Percentiles rank a stretch among this genome's conserved stretches.
These are phyloP conservation scores for Tokudaia muenninki DNA, from an alignment of 2,797 vertebrate species.

Conservation along the genomic window DNA sequence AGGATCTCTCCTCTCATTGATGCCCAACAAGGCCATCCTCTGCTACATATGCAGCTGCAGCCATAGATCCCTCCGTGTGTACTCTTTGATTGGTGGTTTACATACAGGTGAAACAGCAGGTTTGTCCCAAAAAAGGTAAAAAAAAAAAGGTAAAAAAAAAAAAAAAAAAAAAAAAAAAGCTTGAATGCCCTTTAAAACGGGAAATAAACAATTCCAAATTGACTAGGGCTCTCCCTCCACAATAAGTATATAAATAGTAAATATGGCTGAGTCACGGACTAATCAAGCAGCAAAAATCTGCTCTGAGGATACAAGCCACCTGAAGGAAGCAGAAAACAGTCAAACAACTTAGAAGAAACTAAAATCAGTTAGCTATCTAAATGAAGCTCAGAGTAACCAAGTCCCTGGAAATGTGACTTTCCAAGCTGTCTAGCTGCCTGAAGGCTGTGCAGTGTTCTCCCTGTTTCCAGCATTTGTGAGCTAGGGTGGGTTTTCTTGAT, in stretches of 20 bases:
- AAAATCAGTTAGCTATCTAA: background rate
- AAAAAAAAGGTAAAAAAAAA: background rate
- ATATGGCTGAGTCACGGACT: background rate
- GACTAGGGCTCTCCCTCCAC: background rate
- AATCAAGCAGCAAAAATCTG: background rate
- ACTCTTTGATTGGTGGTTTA: background rate
- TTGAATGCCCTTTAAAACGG: background rate
- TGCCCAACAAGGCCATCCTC: too few relatives aligned
- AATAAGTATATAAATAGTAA: background rate
- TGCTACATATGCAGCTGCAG: too few relatives aligned
- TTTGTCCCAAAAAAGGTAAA: background rate
- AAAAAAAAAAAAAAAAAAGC: background rate
- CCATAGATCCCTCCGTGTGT: too few relatives aligned
- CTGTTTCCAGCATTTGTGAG: background rate
- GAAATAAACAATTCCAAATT: background rate
- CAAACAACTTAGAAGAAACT: background rate
- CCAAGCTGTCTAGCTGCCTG: background rate
- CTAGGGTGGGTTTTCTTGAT: background rate
- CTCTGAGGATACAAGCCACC: background rate
- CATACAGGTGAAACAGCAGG: background rate
- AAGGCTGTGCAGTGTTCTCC: background rate
- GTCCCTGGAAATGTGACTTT: background rate
- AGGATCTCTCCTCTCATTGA: too few relatives aligned
- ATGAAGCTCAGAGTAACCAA: background rate
- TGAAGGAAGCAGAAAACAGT: background rate